phyloP scores from a whole-genome alignment of 2,113 vertebrate species.

The Nettapus auritus region DNA sequence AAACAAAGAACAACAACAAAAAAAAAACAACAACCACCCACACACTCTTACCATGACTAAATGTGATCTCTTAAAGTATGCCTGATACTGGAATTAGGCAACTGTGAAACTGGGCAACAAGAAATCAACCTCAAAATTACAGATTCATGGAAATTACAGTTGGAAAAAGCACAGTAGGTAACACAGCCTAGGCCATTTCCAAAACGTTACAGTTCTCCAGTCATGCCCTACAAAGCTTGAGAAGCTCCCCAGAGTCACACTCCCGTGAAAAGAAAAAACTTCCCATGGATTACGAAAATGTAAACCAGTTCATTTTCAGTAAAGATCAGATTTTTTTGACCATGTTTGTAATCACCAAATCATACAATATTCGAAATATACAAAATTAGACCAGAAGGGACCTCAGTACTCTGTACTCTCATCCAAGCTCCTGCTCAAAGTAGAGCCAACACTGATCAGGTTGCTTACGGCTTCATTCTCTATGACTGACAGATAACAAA shows the following conservation, averaged over 20 bases:
- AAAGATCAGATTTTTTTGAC: background rate
- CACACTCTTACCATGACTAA: constrained; percentile 32
- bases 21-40: too few species aligned
- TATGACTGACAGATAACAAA: background rate
- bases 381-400: background rate
- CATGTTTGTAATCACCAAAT: background rate
- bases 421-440: background rate
- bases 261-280: background rate
- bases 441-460: background rate
- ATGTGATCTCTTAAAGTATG: constrained; percentile 42
- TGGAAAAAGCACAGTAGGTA: constrained; percentile 31
- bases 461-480: background rate
- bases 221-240: background rate
- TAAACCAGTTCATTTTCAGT: background rate
- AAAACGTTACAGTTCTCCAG: constrained; percentile 4
- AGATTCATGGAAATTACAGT: constrained; percentile 25
- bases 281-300: fast-evolving
- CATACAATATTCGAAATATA: background rate
- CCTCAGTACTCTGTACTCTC: background rate
- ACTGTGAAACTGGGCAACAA: constrained; percentile 59
- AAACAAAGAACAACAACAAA: too few species aligned
- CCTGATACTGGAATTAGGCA: constrained; percentile 38
- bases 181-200: background rate
- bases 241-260: background rate
- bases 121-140: constrained; percentile 45